Conservation (phyloP, 2,888 invertebrate species). For the Lepidonotus clava region DNA sequence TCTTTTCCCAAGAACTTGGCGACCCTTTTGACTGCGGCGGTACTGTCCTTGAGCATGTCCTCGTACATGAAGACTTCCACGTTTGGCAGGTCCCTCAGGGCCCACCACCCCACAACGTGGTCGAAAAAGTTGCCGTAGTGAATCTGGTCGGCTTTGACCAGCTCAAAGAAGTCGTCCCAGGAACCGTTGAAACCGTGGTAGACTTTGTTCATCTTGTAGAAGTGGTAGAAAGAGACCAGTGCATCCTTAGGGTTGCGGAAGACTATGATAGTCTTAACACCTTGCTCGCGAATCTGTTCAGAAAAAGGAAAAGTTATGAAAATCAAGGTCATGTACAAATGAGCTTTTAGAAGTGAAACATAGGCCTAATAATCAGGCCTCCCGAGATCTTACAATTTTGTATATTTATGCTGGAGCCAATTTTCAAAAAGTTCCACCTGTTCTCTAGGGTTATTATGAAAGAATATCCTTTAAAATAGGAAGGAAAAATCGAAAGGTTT, state of each 20-base stretch:
- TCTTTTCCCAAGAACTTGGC: conserved; percentile 55
- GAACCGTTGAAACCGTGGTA: conserved; percentile 50
- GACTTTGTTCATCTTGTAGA: conserved; percentile 48
- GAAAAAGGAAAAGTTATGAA: neutral
- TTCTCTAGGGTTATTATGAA: no score
- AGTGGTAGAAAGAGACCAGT: conserved; percentile 59
- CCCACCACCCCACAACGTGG: conserved; percentile 53
- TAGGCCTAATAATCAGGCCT: no score
- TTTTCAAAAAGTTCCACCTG: no score
- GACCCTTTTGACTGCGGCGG: conserved; percentile 39
- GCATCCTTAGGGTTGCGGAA: conserved; percentile 59
- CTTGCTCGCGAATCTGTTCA: neutral
- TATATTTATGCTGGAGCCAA: no score
- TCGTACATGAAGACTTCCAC: conserved; percentile 55
- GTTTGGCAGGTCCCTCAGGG: conserved; percentile 1
- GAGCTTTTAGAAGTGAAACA: no score
- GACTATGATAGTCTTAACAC: neutral
- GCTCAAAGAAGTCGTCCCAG: conserved; percentile 58
- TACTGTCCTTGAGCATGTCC: conserved; percentile 58
- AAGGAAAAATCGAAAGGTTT: no score
- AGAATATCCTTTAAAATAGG: no score
- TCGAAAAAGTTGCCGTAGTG: conserved; percentile 56
- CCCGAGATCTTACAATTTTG: no score
- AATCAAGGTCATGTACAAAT: neutral
- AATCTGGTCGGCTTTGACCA: conserved; percentile 4